Evolutionary conservation across 53 echinoderm and acorn worm genomes (phyloP).

Genomic region (Henricia sp.): DNA sequence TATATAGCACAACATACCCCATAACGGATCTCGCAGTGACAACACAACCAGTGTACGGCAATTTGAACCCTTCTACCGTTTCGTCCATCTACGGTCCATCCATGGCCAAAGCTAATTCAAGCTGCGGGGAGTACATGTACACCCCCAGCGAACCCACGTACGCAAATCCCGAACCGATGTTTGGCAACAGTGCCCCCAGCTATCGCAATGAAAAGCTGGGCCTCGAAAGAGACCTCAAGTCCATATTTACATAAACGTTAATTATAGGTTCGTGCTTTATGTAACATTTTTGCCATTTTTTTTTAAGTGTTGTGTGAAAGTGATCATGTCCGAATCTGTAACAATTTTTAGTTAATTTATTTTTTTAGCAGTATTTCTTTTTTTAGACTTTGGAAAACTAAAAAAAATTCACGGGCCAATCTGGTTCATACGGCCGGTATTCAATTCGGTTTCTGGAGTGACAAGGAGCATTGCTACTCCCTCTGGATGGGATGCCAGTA

Average conservation of each 20-base stretch:
- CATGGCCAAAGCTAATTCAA: background rate
- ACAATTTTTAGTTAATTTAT: too few species aligned
- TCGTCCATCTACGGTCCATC: background rate
- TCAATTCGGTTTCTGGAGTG: too few species aligned
- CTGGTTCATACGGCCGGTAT: too few species aligned
- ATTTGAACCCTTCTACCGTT: background rate
- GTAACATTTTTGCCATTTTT: background rate
- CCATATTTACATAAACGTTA: conserved; percentile 26
- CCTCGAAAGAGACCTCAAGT: conserved; percentile 43
- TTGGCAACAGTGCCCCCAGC: background rate
- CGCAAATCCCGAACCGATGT: conserved; percentile 23
- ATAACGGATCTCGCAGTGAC: background rate
- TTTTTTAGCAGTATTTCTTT: too few species aligned
- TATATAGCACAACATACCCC: background rate
- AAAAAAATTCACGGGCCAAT: too few species aligned
- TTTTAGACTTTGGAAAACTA: too few species aligned
- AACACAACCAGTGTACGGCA: conserved; percentile 13
- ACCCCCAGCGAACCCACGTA: conserved; percentile 29
- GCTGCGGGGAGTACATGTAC: conserved; percentile 28
- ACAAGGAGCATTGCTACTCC: too few species aligned
- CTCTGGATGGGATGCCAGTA: too few species aligned
- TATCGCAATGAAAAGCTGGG: conserved; percentile 25
- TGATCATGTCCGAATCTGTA: too few species aligned
- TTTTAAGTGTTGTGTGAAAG: too few species aligned
- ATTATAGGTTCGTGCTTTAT: background rate